These are phyloP conservation scores for Stigmatopora argus DNA, from an alignment of 2,113 vertebrate species.

Conservation along the genomic window DNA sequence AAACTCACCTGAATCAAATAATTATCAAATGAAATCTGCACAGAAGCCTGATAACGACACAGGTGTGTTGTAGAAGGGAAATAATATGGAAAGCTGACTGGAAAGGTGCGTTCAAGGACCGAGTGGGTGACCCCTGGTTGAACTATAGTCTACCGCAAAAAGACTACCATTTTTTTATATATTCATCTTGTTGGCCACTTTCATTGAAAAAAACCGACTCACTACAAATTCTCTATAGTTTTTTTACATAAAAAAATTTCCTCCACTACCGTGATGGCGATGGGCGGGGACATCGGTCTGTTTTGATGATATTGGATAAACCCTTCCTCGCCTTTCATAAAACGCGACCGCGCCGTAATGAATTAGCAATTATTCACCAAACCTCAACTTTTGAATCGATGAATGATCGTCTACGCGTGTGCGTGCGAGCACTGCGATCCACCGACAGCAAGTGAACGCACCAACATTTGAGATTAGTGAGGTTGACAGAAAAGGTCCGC, in stretches of 20 bases:
- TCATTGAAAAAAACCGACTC: too few relatives aligned
- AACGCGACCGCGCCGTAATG: slow-evolving; percentile 11
- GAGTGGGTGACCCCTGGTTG: too few relatives aligned
- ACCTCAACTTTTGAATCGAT: slow-evolving; percentile 31
- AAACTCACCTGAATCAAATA: too few relatives aligned
- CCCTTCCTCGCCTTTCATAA: slow-evolving; percentile 30
- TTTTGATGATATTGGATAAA: slow-evolving; percentile 47
- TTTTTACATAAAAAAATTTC: neutral
- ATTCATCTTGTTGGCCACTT: too few relatives aligned
- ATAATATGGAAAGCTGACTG: too few relatives aligned
- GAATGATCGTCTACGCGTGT: neutral
- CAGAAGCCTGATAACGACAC: too few relatives aligned
- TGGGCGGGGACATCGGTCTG: slow-evolving; percentile 55
- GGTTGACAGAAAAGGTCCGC: slow-evolving; percentile 30
- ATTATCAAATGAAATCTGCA: too few relatives aligned
- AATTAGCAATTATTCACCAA: slow-evolving; percentile 9
- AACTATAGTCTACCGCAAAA: too few relatives aligned
- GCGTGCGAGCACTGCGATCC: neutral
- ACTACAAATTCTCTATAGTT: too few relatives aligned
- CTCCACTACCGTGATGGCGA: slow-evolving; percentile 17
- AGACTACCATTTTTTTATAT: too few relatives aligned
- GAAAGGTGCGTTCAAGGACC: too few relatives aligned
- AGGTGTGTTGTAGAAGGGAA: too few relatives aligned
- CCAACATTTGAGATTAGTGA: slow-evolving; percentile 5
- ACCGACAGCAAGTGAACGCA: neutral